Conservation (phyloP, 2,113 vertebrate species). For the Nesogale talazaci region DNA sequence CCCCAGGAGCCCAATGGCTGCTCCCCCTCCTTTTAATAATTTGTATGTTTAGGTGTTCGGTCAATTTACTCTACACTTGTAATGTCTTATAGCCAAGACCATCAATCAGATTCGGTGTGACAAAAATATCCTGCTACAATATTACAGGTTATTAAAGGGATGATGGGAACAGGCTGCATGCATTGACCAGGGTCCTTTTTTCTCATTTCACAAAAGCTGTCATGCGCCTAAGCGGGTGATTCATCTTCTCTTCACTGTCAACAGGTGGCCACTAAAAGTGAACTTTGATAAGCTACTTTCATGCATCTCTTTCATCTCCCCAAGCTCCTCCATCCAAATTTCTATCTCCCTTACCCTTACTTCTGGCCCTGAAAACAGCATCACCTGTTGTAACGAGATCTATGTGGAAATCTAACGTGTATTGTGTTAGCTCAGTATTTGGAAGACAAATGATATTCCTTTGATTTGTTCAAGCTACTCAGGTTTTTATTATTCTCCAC, state of each 20-base stretch:
- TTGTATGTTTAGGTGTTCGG: conserved; percentile 97
- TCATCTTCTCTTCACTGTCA: conserved; percentile 88
- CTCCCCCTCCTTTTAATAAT: conserved; percentile 97
- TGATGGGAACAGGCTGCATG: conserved; percentile 86
- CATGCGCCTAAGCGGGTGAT: conserved; percentile 88
- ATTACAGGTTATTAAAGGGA: conserved; percentile 95
- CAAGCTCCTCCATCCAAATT: conserved; percentile 34
- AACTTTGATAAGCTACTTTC: conserved; percentile 85
- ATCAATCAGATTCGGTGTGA: conserved; percentile 93
- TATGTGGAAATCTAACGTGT: background rate
- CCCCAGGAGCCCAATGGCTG: conserved; percentile 84
- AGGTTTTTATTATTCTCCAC: background rate
- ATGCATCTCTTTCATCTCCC: conserved; percentile 75
- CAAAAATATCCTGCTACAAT: conserved; percentile 90
- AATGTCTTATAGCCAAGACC: conserved; percentile 89
- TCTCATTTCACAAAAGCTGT: conserved; percentile 90
- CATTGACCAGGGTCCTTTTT: conserved; percentile 87
- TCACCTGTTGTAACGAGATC: background rate
- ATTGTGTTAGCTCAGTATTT: conserved; percentile 24
- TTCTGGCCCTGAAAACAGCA: conserved; percentile 26
- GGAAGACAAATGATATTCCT: conserved; percentile 5
- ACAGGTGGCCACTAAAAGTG: conserved; percentile 88
- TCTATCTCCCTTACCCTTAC: background rate
- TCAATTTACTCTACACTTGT: conserved; percentile 91
- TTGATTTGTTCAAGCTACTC: background rate